A percentile compares a stretch with the other conserved stretches of the same genome.
phyloP scores from a whole-genome alignment of 92 coral and sea anemone genomes.

The Porites evermanni region DNA sequence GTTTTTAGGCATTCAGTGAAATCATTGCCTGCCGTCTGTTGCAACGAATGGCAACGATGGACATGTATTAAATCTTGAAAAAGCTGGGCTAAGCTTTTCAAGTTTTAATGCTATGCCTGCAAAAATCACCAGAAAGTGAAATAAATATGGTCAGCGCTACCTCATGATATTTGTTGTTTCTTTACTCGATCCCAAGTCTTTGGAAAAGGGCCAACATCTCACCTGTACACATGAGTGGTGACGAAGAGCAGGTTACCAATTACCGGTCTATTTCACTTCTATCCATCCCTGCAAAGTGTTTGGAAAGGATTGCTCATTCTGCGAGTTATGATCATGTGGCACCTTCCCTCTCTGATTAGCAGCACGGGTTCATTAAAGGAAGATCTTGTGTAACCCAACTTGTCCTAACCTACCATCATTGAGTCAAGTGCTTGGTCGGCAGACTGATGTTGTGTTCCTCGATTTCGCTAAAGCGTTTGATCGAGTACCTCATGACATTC shows the following conservation, averaged over 20 bases:
- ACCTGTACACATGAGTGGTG: background rate
- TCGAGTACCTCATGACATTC: background rate
- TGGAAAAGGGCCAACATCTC: constrained; percentile 6
- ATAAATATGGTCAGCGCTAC: too few relatives aligned
- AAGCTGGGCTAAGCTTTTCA: too few relatives aligned
- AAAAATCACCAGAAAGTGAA: too few relatives aligned
- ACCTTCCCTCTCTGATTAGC: constrained; percentile 3
- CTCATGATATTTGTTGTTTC: too few relatives aligned
- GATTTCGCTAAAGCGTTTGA: background rate
- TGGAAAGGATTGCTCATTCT: background rate
- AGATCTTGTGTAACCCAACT: constrained; percentile 13
- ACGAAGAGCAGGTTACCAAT: background rate
- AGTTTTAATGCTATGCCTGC: too few relatives aligned
- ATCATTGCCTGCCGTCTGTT: too few relatives aligned
- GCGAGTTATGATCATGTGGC: background rate
- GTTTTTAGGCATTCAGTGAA: too few relatives aligned
- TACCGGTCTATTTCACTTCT: background rate
- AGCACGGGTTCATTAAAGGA: background rate
- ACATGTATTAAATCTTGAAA: too few relatives aligned
- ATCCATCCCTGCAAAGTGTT: background rate
- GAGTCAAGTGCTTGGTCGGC: constrained; percentile 1
- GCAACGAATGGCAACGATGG: too few relatives aligned
- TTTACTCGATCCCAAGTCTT: background rate
- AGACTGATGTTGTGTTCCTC: background rate
- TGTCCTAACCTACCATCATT: constrained; percentile 2